Evolutionary conservation across 64 coral and sea anemone species (phyloP).

Genomic region (Catalaphyllia jardinei): DNA sequence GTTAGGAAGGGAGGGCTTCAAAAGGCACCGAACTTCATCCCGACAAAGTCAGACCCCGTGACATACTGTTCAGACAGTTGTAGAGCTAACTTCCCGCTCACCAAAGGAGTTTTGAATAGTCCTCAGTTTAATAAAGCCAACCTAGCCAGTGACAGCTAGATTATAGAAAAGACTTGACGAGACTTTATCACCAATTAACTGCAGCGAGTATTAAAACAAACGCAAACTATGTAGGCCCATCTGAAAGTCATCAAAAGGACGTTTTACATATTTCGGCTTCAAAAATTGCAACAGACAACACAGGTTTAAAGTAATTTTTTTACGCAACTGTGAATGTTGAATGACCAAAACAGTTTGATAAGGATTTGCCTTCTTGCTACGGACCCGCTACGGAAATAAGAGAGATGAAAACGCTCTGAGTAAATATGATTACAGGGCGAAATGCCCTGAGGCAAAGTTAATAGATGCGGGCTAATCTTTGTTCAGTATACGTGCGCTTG

Average conservation of each 20-base stretch:
- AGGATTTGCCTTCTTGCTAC: background rate
- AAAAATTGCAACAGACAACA: background rate
- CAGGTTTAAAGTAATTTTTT: background rate
- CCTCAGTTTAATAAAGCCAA: background rate
- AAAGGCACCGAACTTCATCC: slow-evolving; percentile 34
- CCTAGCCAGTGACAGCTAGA: too few species aligned
- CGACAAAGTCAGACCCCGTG: background rate
- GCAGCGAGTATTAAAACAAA: background rate
- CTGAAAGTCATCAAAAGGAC: slow-evolving; percentile 33
- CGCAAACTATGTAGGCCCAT: background rate
- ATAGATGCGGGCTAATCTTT: background rate
- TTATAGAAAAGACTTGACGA: background rate
- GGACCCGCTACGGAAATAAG: background rate
- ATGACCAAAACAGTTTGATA: background rate
- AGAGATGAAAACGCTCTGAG: background rate
- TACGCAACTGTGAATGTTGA: background rate
- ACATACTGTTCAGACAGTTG: background rate
- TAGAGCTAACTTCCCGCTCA: background rate
- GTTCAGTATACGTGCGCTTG: background rate
- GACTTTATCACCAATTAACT: background rate
- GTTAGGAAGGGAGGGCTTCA: background rate
- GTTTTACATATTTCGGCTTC: background rate
- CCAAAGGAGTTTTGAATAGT: background rate
- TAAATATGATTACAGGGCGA: background rate
- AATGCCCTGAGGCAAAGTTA: slow-evolving; percentile 21